phyloP scores from a whole-genome alignment of 2,888 invertebrate species.

The Drosophila mimetica region DNA sequence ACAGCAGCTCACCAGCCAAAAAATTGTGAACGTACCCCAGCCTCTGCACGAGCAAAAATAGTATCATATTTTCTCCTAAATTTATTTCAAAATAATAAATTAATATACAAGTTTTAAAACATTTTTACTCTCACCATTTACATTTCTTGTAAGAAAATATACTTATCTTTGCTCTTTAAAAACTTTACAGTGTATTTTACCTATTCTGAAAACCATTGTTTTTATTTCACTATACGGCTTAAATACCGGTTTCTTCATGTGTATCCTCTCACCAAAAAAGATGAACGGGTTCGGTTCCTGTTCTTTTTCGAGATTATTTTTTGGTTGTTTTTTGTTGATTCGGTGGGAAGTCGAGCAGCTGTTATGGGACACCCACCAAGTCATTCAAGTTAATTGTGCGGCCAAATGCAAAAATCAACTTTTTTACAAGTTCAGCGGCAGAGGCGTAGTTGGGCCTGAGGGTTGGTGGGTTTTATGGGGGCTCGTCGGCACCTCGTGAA shows the following conservation, averaged over 20 bases:
- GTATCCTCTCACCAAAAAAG: slow-evolving; percentile 11
- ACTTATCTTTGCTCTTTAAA: no score
- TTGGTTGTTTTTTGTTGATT: slow-evolving; percentile 37
- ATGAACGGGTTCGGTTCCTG: slow-evolving; percentile 25
- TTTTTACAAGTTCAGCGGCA: slow-evolving; percentile 59
- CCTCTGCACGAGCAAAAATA: slow-evolving; percentile 13
- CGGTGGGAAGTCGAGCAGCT: slow-evolving; percentile 64
- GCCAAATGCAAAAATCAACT: slow-evolving; percentile 78
- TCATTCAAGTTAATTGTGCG: slow-evolving; percentile 75
- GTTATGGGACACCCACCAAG: slow-evolving; percentile 57
- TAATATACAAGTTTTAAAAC: no score
- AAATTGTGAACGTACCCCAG: slow-evolving; percentile 58
- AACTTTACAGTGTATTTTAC: no score
- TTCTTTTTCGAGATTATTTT: slow-evolving; percentile 18
- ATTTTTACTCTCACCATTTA: no score
- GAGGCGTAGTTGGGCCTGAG: slow-evolving; percentile 19
- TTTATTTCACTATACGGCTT: not conserved
- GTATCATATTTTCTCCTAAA: not conserved
- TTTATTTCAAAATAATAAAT: no score
- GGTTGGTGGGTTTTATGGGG: slow-evolving; percentile 4
- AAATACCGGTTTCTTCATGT: not conserved
- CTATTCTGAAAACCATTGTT: not conserved
- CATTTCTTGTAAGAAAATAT: no score
- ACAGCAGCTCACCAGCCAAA: slow-evolving; percentile 69
- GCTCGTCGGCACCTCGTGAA: slow-evolving; percentile 73